Percentiles rank a stretch among this genome's conserved stretches.
Evolutionary conservation across 1,140 invertebrate genomes (phyloP).

Genomic region (Papilio xuthus): DNA sequence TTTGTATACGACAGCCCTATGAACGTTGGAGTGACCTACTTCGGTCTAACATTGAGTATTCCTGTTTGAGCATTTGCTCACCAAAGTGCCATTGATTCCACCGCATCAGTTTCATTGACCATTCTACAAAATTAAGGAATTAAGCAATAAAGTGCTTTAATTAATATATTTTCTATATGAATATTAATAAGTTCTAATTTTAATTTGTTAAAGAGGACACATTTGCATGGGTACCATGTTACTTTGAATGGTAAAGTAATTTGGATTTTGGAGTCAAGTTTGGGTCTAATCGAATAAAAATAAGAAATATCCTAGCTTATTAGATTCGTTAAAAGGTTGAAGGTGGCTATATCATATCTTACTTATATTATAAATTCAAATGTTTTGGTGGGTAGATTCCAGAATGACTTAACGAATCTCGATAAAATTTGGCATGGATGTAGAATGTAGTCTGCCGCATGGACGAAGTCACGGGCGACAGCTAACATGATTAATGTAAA

Average conservation of each 20-base stretch:
- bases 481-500: not conserved
- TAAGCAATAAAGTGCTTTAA: not conserved
- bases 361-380: too few species aligned
- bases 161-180: not conserved
- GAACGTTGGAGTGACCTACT: not conserved
- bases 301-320: too few species aligned
- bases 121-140: not conserved
- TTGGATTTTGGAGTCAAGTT: not conserved
- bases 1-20: not conserved
- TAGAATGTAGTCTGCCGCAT: too few species aligned
- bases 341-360: too few species aligned
- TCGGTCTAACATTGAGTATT: conserved; percentile 8
- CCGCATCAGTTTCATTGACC: not conserved
- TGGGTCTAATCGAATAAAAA: not conserved
- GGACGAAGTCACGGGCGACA: too few species aligned
- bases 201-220: not conserved
- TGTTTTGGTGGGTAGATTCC: too few species aligned
- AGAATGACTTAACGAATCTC: too few species aligned
- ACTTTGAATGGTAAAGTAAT: not conserved
- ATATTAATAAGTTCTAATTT: not conserved
- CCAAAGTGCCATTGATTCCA: not conserved
- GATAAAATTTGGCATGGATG: too few species aligned
- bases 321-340: too few species aligned
- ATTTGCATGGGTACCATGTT: not conserved
- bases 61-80: conserved; percentile 13